A percentile compares a stretch with the other conserved stretches of the same genome.
These are phyloP conservation scores for Pegea sp. DNA, from an alignment of 23 tunicate species.

Conservation along the genomic window DNA sequence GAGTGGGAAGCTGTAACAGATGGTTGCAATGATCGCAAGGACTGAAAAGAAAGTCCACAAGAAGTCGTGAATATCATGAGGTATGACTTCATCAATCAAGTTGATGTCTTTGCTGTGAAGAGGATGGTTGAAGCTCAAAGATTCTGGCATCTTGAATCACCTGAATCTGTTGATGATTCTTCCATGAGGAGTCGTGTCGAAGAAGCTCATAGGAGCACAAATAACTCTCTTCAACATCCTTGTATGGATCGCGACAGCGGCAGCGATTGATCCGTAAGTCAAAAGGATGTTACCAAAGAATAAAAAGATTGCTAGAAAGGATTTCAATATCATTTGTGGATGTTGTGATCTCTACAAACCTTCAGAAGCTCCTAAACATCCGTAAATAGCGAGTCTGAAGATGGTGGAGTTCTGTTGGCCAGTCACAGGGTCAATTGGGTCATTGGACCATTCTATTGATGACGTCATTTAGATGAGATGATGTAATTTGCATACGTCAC, in stretches of 20 bases:
- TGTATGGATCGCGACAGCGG: conserved; percentile 7
- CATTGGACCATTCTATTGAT: conserved; percentile 36
- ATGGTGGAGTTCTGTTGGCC: conserved; percentile 31
- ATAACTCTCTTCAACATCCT: conserved; percentile 12
- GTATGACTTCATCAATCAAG: conserved; percentile 40
- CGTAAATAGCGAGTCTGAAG: conserved; percentile 32
- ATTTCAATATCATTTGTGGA: not conserved
- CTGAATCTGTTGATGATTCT: conserved; percentile 38
- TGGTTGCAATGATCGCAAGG: conserved; percentile 30
- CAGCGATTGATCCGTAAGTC: conserved; percentile 21
- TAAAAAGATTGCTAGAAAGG: conserved; percentile 12
- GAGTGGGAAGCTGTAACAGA: conserved; percentile 24
- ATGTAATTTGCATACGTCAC: no score
- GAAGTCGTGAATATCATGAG: conserved; percentile 14
- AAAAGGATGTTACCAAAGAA: conserved; percentile 7
- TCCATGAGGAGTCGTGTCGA: conserved; percentile 40
- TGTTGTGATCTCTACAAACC: conserved; percentile 5
- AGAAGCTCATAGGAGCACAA: conserved; percentile 28
- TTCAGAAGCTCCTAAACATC: conserved; percentile 27
- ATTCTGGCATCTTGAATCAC: no score
- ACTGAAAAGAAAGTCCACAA: conserved; percentile 17
- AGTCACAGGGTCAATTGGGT: conserved; percentile 30
- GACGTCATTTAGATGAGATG: no score
- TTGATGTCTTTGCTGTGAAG: conserved; percentile 48
- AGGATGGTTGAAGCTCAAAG: no score